phyloP scores from a whole-genome alignment of 2,797 vertebrate species.

The Geotrypetes seraphini region DNA sequence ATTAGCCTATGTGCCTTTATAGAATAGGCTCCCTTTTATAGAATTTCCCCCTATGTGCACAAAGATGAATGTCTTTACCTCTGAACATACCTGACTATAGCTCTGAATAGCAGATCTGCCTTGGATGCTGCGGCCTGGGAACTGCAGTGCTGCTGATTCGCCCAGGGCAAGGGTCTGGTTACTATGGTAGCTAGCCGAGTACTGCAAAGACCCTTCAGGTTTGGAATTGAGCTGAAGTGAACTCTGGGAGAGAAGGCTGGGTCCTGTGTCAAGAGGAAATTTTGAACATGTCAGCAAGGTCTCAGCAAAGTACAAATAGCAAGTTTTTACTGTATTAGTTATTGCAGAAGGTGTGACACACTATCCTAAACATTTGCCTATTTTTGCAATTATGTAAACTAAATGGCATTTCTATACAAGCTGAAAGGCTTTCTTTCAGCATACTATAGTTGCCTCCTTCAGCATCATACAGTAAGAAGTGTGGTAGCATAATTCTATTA shows the following conservation, averaged over 20 bases:
- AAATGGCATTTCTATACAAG: too few relatives aligned
- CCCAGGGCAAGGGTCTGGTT: conserved; percentile 94
- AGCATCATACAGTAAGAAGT: too few relatives aligned
- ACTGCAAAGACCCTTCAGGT: conserved; percentile 94
- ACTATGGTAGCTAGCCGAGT: conserved; percentile 96
- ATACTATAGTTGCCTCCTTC: too few relatives aligned
- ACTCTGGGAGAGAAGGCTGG: conserved; percentile 93
- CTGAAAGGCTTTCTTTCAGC: too few relatives aligned
- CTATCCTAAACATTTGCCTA: too few relatives aligned
- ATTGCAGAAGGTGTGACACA: conserved; percentile 32
- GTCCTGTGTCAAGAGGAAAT: conserved; percentile 65
- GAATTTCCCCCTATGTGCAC: too few relatives aligned
- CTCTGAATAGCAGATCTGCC: conserved; percentile 81
- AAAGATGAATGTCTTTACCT: too few relatives aligned
- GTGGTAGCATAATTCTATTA: too few relatives aligned
- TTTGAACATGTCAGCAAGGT: conserved; percentile 72
- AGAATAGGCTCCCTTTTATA: too few relatives aligned
- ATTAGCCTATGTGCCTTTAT: too few relatives aligned
- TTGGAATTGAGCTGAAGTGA: conserved; percentile 96
- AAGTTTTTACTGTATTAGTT: conserved; percentile 74
- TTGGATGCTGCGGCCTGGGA: conserved; percentile 71
- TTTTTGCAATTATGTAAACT: too few relatives aligned
- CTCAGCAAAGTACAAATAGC: conserved; percentile 60
- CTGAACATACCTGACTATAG: conserved; percentile 87
- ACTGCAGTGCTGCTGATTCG: conserved; percentile 73